These are phyloP conservation scores for Gymnothorax javanicus DNA, from an alignment of 2,797 vertebrate genomes.

Conservation along the genomic window DNA sequence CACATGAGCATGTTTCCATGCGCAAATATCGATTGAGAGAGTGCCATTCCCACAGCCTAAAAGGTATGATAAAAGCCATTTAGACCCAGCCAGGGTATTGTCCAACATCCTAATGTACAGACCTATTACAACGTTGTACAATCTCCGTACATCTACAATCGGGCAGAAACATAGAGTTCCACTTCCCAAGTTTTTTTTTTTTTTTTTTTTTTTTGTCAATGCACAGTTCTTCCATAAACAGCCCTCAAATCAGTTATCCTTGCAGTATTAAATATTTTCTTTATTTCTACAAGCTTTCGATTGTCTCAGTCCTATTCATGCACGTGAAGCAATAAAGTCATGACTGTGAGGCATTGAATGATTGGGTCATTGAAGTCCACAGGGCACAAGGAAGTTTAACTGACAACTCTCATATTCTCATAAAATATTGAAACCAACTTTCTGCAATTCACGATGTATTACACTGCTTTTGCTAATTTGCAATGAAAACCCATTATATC, in stretches of 20 bases:
- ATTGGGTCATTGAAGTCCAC: neutral
- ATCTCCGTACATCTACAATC: neutral
- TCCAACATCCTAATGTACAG: neutral
- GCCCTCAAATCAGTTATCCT: neutral
- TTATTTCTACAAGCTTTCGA: neutral
- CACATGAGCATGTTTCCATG: neutral
- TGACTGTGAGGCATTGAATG: neutral
- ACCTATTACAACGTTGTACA: neutral
- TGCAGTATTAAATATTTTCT: neutral
- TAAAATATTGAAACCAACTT: neutral
- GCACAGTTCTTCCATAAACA: neutral
- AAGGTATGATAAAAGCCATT: slow-evolving; percentile 21
- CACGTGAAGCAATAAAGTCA: neutral
- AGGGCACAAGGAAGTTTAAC: neutral
- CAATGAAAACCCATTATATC: neutral
- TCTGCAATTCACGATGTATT: neutral
- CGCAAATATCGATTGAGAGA: slow-evolving; percentile 1
- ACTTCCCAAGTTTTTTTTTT: neutral
- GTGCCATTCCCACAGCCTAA: slow-evolving; percentile 2
- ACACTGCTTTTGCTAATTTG: neutral
- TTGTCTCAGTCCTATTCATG: neutral
- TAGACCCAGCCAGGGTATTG: neutral
- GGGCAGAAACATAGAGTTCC: neutral
- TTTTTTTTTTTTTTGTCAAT: neutral
- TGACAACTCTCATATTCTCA: neutral